phyloP scores from a whole-genome alignment of 2,113 vertebrate genomes.

The Pelecanoides urinatrix region DNA sequence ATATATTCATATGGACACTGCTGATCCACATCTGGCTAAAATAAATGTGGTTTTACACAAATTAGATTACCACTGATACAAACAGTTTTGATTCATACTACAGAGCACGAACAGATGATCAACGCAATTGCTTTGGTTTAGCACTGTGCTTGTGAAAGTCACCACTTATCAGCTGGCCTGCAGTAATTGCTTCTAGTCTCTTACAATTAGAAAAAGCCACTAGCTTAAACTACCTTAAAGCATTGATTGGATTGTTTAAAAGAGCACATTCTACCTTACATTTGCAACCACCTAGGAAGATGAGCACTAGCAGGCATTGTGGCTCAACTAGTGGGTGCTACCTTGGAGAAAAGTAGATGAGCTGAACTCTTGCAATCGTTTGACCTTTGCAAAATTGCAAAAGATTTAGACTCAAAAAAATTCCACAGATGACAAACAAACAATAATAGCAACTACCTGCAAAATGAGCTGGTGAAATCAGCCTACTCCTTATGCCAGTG shows the following conservation, averaged over 20 bases:
- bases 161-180: neutral
- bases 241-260: neutral
- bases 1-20: neutral
- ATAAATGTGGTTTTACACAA: conserved; percentile 3
- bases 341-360: neutral
- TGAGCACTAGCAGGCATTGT: neutral
- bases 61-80: neutral
- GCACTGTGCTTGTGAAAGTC: neutral
- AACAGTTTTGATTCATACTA: neutral
- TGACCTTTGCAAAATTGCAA: neutral
- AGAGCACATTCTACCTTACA: neutral
- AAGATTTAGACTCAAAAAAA: neutral
- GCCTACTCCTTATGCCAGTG: neutral
- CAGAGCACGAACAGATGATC: neutral
- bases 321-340: neutral
- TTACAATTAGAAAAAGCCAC: neutral
- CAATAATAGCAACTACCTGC: neutral
- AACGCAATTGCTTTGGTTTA: neutral
- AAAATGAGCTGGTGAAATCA: neutral
- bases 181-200: neutral
- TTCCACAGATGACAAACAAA: neutral
- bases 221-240: neutral
- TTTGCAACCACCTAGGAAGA: neutral
- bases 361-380: neutral
- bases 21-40: conserved; percentile 1